Base-by-base conservation (phyloP, 2,888 invertebrate species). In the Sclerodermus sp. region DNA sequence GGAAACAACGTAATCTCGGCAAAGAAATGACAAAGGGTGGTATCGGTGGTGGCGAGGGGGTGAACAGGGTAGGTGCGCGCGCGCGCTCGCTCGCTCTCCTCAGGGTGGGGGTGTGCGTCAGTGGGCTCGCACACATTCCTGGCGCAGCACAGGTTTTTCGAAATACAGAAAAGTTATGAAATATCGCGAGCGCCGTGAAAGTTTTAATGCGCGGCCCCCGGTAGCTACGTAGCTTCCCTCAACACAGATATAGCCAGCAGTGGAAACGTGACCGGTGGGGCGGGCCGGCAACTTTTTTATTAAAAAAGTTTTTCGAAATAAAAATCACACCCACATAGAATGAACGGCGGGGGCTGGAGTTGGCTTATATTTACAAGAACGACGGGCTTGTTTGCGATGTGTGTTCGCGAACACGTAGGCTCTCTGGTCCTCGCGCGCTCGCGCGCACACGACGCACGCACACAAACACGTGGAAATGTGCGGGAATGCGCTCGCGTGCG, bases 101-200 rank as follows among this genome's bases (percentile, higher is more conserved):
- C n/a, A n/a, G n/a, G n/a, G 23, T 8, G 23, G 8, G 23, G 3
- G 23, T 23, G 3, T 23, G 23, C 39, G 30, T 14, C 29, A 31
- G 15, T 14, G 18, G n/a, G n/a, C n/a, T 6, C 36, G 45, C 14
- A 23, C 45, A 37, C 17, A 13, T 34, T 34, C 4, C 23, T 8
- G 8, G 23, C 23, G 30, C 50, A 57, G 66, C 64, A 69, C 62
- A n/a, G n/a, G 60, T 76, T 76, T 76, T 75, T 75, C 72, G 73
- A 76, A 76, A 76, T 71, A 72, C 72, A 71, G 62, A 49, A 73
- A 76, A 76, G 74, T 75, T 76, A 74, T 74, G 76, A 76, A 76
- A 76, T 75, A 76, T 76, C 74, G 76, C 61, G 64, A 61, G 70
- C 73, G 67, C 68, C 67, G 68, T 65, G 66, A 74, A 76, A 76